These are phyloP conservation scores for Lycocerus yunnanus DNA, from an alignment of 2,888 invertebrate genomes.

Conservation along the genomic window DNA sequence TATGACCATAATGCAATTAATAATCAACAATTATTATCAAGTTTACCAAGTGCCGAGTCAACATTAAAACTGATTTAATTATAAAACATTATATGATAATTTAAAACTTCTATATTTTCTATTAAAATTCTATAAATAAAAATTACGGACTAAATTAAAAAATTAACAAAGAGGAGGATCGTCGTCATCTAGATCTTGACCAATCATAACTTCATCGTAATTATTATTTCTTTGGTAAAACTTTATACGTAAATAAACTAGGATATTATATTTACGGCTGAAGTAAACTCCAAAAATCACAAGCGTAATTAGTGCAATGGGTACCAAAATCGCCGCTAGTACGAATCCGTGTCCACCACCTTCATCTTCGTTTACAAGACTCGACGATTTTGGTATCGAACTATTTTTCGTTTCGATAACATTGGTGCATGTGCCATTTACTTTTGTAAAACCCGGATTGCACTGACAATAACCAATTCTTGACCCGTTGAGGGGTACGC, in stretches of 20 bases:
- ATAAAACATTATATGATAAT: background rate
- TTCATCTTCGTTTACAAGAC: conserved; percentile 44
- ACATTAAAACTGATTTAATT: background rate
- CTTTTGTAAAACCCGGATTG: conserved; percentile 38
- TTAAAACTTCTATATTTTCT: background rate
- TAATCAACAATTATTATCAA: background rate
- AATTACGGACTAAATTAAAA: background rate
- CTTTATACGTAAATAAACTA: conserved; percentile 49
- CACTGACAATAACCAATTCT: conserved; percentile 43
- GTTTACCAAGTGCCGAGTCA: background rate
- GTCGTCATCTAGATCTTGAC: conserved; percentile 52
- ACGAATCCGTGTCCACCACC: conserved; percentile 44
- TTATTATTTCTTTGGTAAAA: conserved; percentile 50
- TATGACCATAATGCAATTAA: background rate
- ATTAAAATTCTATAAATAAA: background rate
- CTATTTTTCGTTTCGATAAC: conserved; percentile 26
- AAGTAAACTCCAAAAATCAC: conserved; percentile 51
- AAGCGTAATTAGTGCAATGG: conserved; percentile 49
- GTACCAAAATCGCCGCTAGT: conserved; percentile 48
- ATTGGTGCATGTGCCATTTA: conserved; percentile 38
- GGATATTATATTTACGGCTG: conserved; percentile 47
- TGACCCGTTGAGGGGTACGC: conserved; percentile 32
- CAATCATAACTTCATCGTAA: conserved; percentile 57
- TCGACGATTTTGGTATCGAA: conserved; percentile 39
- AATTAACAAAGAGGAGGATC: conserved; percentile 47